Base-by-base conservation (phyloP, 2,113 vertebrate species). In the Sinocyclocheilus anshuiensis region DNA sequence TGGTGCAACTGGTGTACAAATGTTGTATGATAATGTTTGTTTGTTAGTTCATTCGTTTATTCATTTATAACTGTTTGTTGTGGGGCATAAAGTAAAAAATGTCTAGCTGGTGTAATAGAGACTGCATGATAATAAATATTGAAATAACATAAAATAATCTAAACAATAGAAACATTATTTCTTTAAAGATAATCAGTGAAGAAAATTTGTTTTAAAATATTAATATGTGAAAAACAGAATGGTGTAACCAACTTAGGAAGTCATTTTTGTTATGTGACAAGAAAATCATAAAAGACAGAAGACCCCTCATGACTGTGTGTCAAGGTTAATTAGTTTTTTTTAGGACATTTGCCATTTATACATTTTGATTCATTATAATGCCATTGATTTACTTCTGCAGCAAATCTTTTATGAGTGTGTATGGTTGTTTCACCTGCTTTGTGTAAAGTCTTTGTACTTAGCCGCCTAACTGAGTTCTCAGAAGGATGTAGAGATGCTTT, bases 401-500 rank as follows among this genome's bases (percentile, higher is more conserved):
- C 5, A 24, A 53, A 29, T 77, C 24, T 77, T 48, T 24, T 50
- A 26, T 50, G n/a, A 48, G 10, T 50, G 78, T 63, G 82, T 36
- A 55, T n/a, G 79, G 55, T 57, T 80, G 84, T 26, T 85, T 24
- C 39, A 77, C 75, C 83, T 81, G 78, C 33, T 76, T 82, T 77
- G 61, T 67, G 18, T 67, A 16, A 79, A 48, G 77, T 71, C 42
- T 87, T 84, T 74, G 63, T 26, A 74, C 75, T 81, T 29, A 22
- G 18, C 53, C 7, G 20, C 7, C 16, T 9, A 29, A 29, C 22
- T 6, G 26, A 72, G 67, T 57, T 75, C 53, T 24, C 57, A 77
- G 65, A 83, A 67, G 75, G 4, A 63, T 71, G 69, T 84, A 33
- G 11, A 16, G 11, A 84, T 77, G 36, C 67, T 90, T 90, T 90